These are phyloP conservation scores for Hydractinia echinata DNA, from an alignment of 30 jellyfish, hydroid and myxozoan species.

Conservation along the genomic window DNA sequence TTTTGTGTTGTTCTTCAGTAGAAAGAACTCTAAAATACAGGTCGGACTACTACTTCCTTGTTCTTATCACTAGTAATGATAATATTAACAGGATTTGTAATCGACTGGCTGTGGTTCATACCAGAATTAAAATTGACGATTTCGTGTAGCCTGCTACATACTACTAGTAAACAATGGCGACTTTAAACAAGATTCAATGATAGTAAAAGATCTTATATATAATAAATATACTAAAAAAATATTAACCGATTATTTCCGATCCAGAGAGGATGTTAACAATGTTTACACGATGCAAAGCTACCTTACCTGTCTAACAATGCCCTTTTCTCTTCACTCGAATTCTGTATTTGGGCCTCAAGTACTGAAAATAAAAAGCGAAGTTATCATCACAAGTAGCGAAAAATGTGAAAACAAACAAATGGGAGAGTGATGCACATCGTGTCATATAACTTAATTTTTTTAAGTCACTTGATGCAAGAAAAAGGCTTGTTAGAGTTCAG, in stretches of 20 bases:
- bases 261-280: no score
- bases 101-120: no score
- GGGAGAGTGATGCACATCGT: neutral
- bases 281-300: neutral
- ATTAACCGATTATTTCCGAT: no score
- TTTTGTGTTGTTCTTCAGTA: constrained; percentile 68
- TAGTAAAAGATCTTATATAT: no score
- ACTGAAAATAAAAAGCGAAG: constrained; percentile 22
- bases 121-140: no score
- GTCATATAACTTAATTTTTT: neutral
- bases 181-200: no score
- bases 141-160: no score
- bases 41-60: neutral
- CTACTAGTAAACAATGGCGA: no score
- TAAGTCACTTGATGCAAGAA: neutral
- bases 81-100: no score
- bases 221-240: no score
- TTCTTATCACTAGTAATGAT: neutral
- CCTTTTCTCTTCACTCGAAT: constrained; percentile 61
- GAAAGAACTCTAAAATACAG: constrained; percentile 18
- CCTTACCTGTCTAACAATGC: constrained; percentile 67
- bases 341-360: constrained; percentile 61
- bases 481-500: neutral
- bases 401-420: neutral
- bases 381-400: neutral